Evolutionary conservation across 2,888 invertebrate genomes (phyloP), one percentile per base, ranked within the genome.

Genomic region (Thymelicus acteon): DNA sequence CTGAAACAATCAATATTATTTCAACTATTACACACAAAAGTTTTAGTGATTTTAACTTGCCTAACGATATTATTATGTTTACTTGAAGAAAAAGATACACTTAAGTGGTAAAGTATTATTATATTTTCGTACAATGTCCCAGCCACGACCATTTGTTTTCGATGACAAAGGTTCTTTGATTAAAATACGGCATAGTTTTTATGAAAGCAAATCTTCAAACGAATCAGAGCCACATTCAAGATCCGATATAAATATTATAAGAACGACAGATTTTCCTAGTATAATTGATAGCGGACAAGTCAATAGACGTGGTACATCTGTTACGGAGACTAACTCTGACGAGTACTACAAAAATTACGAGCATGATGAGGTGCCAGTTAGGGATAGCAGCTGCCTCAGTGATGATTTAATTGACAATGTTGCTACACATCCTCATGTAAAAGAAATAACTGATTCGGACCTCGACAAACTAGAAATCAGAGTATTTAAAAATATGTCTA

Each of bases 301-400:
- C 24, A 70, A 70, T 10, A 71, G 71, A 37, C 15, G 39, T 6
- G 40, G 49, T 0, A n/a, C 37, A 60, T 49, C 24, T 12, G 48
- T 48, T n/a, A 13, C 8, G 15, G 54, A 19, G n/a, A 4, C 39
- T 12, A 64, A 48, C 19, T 60, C 49, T 24, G 49, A 60, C 52
- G 85, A 88, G 67, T 89, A 88, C 75, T 90, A 89, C 67, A 90
- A 89, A 76, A 84, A 80, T 72, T 91, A 88, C 63, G 88, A 89
- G 49, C 85, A 86, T 60, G 89, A 91, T 63, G 86, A 85, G 75
- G 68, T 86, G 6, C 90, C 90, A 0, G 89, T 89, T 8, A 89
- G 85, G 79, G 91, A 91, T 40, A 72, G 73, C 12, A 72, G 63
- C 39, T 73, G 72, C 19, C 73, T 71, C 31, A 73, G 72, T 8